Conservation (phyloP, 2,113 vertebrate genomes). For the Zosterops hypoxanthus region DNA sequence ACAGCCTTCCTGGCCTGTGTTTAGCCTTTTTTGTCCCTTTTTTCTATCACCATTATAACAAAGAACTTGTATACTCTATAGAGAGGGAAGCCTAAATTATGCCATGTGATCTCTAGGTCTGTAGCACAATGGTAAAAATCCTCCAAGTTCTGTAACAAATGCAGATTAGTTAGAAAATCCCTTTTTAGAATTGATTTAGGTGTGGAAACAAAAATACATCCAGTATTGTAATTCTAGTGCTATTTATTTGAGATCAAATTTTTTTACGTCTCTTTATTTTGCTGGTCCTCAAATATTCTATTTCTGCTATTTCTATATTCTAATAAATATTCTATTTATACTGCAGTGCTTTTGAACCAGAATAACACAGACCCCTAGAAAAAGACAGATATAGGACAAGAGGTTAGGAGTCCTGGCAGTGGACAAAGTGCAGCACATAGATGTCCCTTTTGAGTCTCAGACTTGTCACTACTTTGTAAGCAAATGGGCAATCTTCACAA, state of each 20-base stretch:
- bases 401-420: not conserved
- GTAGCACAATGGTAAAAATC: not conserved
- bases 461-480: not conserved
- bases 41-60: not conserved
- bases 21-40: not conserved
- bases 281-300: not conserved
- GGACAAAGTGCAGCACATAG: not conserved
- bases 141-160: constrained; percentile 19
- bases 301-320: not conserved
- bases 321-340: no score
- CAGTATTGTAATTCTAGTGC: not conserved
- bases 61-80: not conserved
- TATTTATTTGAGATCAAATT: not conserved
- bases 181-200: not conserved
- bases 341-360: not conserved
- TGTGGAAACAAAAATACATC: not conserved
- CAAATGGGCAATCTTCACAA: not conserved
- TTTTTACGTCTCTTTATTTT: not conserved
- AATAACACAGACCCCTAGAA: not conserved
- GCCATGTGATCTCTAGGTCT: not conserved
- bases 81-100: not conserved
- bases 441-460: not conserved
- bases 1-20: not conserved
- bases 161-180: constrained; percentile 42
- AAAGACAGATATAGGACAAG: not conserved